Evolutionary conservation across 2,888 invertebrate genomes (phyloP).

Genomic region (Agrotis puta): DNA sequence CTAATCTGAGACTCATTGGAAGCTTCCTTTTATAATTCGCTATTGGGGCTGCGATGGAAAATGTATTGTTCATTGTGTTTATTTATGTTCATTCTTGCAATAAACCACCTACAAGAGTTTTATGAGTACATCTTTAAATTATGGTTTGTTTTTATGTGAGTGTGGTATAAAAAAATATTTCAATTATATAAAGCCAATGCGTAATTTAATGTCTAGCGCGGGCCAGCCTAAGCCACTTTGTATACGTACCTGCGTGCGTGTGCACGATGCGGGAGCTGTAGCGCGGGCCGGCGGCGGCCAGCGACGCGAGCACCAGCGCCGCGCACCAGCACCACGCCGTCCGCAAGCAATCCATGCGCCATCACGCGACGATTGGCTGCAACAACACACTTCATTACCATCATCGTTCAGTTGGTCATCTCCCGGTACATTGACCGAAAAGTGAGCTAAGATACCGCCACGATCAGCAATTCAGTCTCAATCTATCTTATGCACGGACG

Average conservation of each 20-base stretch:
- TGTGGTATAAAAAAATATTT: too few species aligned
- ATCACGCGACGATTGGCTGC: conserved; percentile 86
- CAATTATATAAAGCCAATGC: neutral
- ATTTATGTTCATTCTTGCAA: neutral
- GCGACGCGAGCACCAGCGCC: conserved; percentile 83
- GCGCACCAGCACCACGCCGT: conserved; percentile 87
- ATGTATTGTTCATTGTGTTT: conserved; percentile 4
- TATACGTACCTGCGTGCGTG: conserved; percentile 92
- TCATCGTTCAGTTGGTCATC: too few species aligned
- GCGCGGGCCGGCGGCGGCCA: conserved; percentile 91
- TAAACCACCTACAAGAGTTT: neutral
- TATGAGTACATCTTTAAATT: neutral
- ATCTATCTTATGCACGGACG: neutral
- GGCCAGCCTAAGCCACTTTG: neutral
- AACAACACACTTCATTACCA: conserved; percentile 15
- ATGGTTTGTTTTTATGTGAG: neutral
- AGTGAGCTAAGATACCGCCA: neutral
- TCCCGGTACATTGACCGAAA: neutral
- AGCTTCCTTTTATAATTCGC: conserved; percentile 11
- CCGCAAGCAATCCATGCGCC: conserved; percentile 89
- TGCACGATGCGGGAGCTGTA: conserved; percentile 95
- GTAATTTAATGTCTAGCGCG: too few species aligned
- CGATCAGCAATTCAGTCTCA: neutral
- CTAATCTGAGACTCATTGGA: conserved; percentile 24
- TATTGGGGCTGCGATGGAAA: neutral